Evolutionary conservation across 2,113 vertebrate genomes (phyloP).

Genomic region (Rhegmatorhina hoffmannsi): DNA sequence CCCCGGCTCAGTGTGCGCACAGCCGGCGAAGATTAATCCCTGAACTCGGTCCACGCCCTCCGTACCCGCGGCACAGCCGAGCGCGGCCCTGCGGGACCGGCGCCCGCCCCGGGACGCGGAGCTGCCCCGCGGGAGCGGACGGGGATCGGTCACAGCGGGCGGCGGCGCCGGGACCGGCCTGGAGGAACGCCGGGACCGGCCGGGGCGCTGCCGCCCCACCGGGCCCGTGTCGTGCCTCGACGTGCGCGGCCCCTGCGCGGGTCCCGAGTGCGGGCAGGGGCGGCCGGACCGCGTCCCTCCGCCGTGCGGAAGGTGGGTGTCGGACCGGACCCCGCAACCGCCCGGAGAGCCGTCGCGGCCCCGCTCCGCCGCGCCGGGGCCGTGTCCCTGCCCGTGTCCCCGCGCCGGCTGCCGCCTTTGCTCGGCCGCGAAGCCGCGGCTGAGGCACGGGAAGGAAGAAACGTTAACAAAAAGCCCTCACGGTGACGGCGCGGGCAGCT

Average conservation of each 20-base stretch:
- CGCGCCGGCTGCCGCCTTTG: no score
- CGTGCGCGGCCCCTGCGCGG: neutral
- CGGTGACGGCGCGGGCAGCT: neutral
- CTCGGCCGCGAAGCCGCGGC: neutral
- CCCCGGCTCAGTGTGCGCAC: neutral
- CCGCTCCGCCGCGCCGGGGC: no score
- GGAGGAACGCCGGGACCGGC: no score
- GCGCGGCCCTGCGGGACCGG: neutral
- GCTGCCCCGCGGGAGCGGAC: no score
- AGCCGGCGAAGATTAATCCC: neutral
- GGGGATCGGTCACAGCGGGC: neutral
- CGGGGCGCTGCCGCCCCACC: neutral
- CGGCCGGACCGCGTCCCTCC: neutral
- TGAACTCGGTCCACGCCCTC: neutral
- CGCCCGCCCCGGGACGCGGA: no score
- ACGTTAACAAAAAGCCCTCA: neutral
- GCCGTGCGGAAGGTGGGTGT: neutral
- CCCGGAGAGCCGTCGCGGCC: neutral
- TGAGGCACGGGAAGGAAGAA: neutral
- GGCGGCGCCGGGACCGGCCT: no score
- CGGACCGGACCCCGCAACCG: no score
- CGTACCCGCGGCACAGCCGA: neutral
- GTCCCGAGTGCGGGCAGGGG: no score
- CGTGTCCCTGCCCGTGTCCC: no score
- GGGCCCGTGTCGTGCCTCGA: no score